Evolutionary conservation across 2,113 vertebrate species (phyloP), one percentile per base, ranked within the genome.

Genomic region (Oriolus oriolus): DNA sequence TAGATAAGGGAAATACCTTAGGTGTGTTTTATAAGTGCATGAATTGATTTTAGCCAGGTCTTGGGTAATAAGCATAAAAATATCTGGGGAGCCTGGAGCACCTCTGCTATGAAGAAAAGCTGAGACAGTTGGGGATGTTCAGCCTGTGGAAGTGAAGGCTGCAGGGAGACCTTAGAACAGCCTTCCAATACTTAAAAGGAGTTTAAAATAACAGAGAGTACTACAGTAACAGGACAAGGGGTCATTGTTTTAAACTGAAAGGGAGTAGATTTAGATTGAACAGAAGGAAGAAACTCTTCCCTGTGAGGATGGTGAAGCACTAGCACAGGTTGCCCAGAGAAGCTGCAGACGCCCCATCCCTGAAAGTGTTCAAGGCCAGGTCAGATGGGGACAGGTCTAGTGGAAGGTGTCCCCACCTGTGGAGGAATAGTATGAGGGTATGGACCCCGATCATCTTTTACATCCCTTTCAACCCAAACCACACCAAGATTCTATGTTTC

Each of bases 401-500:
- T 42, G 13, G 19, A 71, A 80, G 13, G 3, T 37, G 42, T 31
- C 42, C 10, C 10, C 50, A 8, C 10, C 13, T 27, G 10, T 6
- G 6, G 7, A 15, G 44, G 3, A 26, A 5, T 5, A 1, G 3
- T 6, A 4, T 50, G 28, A 19, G 16, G 1, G 1, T 9, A 3
- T 45, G 26, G 17, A 41, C n/a, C 14, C 37, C 0, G 1, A 10
- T 37, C 7, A 5, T 10, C 13, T 49, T 74, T 65, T 68, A 21
- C 9, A n/a, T 13, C 6, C 8, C 4, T 26, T 68, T 82, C 69
- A 75, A 45, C 9, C 6, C 28, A 60, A 82, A 59, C 28, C 19
- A 45, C 14, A 21, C 10, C 45, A 41, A 52, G 39, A 30, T 45
- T 60, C 28, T 45, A 3, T 30, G 42, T 35, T 76, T 31, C 28